These are phyloP conservation scores for Caenorhabditis sp. DNA, from an alignment of 2,888 invertebrate genomes.

Conservation along the genomic window DNA sequence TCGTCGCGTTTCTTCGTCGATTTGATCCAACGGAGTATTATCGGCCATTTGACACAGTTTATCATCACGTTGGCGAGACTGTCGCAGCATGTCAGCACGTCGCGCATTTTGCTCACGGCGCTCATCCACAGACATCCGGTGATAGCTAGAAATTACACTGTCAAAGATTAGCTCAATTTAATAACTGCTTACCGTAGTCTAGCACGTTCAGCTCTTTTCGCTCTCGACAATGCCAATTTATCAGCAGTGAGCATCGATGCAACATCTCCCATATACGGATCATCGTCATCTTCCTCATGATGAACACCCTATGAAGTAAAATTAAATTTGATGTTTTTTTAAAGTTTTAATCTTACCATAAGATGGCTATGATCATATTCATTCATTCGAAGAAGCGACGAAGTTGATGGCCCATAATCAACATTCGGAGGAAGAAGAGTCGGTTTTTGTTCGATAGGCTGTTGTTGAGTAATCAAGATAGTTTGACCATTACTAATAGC, in stretches of 20 bases:
- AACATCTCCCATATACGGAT: not conserved
- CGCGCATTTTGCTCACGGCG: constrained; percentile 43
- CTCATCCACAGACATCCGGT: constrained; percentile 41
- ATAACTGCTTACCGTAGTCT: constrained; percentile 21
- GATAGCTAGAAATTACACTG: constrained; percentile 29
- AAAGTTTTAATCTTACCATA: not conserved
- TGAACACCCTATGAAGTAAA: not conserved
- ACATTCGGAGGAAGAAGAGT: not conserved
- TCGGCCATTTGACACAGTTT: constrained; percentile 38
- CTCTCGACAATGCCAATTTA: constrained; percentile 15
- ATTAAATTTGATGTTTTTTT: too few relatives aligned
- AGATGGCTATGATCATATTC: not conserved
- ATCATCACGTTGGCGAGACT: constrained; percentile 45
- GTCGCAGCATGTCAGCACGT: constrained; percentile 42
- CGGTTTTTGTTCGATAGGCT: constrained; percentile 3
- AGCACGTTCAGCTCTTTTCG: constrained; percentile 42
- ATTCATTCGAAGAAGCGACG: not conserved
- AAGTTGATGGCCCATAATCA: not conserved
- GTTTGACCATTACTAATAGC: constrained; percentile 26
- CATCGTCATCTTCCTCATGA: constrained; percentile 1
- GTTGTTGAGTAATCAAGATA: constrained; percentile 25
- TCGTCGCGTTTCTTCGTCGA: constrained; percentile 30
- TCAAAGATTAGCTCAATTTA: not conserved
- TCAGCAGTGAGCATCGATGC: not conserved
- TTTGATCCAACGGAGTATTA: constrained; percentile 10